These are phyloP conservation scores for Ypsolopha scabrella DNA, from an alignment of 2,888 invertebrate species.

Conservation along the genomic window DNA sequence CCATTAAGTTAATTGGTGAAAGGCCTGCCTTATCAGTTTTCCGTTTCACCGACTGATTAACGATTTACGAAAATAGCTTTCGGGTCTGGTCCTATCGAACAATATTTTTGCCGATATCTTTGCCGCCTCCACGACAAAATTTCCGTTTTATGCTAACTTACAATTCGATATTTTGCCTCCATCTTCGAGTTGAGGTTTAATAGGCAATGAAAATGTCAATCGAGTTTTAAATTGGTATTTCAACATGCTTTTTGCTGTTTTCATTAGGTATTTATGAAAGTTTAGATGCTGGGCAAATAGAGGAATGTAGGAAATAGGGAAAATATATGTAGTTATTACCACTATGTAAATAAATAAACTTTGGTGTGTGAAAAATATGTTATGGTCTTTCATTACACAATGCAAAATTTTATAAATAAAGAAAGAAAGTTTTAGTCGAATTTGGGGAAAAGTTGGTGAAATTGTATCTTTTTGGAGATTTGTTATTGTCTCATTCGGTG, in stretches of 20 bases:
- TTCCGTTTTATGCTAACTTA: constrained; percentile 7
- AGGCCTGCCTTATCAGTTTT: constrained; percentile 61
- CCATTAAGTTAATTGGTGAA: constrained; percentile 62
- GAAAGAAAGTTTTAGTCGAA: too few relatives aligned
- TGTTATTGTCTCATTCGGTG: too few relatives aligned
- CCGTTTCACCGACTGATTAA: constrained; percentile 55
- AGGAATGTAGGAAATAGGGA: too few relatives aligned
- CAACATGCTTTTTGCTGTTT: not conserved
- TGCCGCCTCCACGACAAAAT: constrained; percentile 8
- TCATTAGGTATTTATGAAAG: too few relatives aligned
- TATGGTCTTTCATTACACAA: too few relatives aligned
- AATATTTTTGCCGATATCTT: constrained; percentile 24
- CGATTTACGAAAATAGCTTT: constrained; percentile 55
- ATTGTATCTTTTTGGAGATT: too few relatives aligned
- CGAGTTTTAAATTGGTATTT: constrained; percentile 6
- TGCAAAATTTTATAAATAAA: too few relatives aligned
- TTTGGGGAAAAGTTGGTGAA: too few relatives aligned
- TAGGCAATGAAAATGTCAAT: constrained; percentile 2
- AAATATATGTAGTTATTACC: too few relatives aligned
- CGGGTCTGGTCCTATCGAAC: constrained; percentile 28
- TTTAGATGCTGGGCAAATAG: too few relatives aligned
- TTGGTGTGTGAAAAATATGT: too few relatives aligned
- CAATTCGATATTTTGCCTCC: constrained; percentile 4
- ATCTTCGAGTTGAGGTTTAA: not conserved
- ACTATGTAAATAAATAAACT: too few relatives aligned